Evolutionary conservation across 1,140 invertebrate species (phyloP).

Genomic region (Drosophila punjabiensis): DNA sequence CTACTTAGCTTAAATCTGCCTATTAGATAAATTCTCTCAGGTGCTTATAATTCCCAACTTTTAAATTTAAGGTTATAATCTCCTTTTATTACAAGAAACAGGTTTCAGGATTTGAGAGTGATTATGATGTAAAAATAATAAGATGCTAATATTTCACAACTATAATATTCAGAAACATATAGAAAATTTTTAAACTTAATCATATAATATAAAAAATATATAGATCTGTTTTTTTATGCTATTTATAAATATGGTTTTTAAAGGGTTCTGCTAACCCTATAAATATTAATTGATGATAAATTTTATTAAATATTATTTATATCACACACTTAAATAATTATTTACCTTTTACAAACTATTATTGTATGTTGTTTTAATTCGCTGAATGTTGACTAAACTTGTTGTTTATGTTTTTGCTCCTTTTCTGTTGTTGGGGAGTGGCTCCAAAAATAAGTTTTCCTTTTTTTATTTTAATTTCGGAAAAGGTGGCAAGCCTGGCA

Average conservation of each 20-base stretch:
- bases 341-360: conserved; percentile 26
- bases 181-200: too few relatives aligned
- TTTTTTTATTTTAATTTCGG: conserved; percentile 10
- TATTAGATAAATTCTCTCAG: not conserved
- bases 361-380: not conserved
- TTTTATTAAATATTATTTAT: too few relatives aligned
- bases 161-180: too few relatives aligned
- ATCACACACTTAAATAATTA: too few relatives aligned
- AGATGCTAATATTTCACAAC: too few relatives aligned
- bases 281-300: too few relatives aligned
- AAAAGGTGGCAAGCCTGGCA: conserved; percentile 63
- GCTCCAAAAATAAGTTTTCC: conserved; percentile 30
- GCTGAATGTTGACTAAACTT: conserved; percentile 16
- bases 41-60: conserved; percentile 1
- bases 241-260: not conserved
- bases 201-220: too few relatives aligned
- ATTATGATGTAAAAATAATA: too few relatives aligned
- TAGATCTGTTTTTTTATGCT: not conserved
- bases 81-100: too few relatives aligned
- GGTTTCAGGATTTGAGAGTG: too few relatives aligned
- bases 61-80: too few relatives aligned
- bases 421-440: conserved; percentile 52
- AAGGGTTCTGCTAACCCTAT: not conserved
- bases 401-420: conserved; percentile 10
- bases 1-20: too few relatives aligned